Evolutionary conservation across 2,797 vertebrate genomes (phyloP).

Genomic region (Silurus aristotelis): DNA sequence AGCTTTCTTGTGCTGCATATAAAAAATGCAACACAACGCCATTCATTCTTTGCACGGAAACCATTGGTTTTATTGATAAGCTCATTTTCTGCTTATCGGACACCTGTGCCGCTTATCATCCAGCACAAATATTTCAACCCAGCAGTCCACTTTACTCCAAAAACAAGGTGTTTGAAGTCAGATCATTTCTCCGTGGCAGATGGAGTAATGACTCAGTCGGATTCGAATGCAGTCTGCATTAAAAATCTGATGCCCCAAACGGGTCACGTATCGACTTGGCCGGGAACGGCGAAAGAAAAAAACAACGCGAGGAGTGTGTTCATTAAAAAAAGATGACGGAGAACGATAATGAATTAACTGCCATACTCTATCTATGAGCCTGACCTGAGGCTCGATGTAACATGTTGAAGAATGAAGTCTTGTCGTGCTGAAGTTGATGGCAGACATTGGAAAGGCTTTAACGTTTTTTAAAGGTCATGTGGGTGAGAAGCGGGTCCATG

Average conservation of each 20-base stretch:
- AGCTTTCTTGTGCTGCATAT: not conserved
- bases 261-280: slow-evolving; percentile 12
- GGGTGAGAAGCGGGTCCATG: slow-evolving; percentile 6
- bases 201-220: slow-evolving; percentile 38
- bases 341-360: slow-evolving; percentile 1
- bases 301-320: not conserved
- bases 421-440: not conserved
- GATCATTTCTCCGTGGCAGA: slow-evolving; percentile 12
- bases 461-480: slow-evolving; percentile 34
- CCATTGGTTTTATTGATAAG: not conserved
- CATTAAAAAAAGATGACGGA: not conserved
- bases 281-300: slow-evolving; percentile 14
- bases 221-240: not conserved
- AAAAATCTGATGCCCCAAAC: not conserved
- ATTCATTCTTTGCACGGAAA: not conserved
- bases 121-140: slow-evolving; percentile 11
- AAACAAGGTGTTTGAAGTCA: slow-evolving; percentile 34
- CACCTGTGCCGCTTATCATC: not conserved
- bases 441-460: not conserved
- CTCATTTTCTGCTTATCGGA: slow-evolving; percentile 11
- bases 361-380: not conserved
- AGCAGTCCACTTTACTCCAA: slow-evolving; percentile 14
- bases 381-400: not conserved
- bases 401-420: not conserved
- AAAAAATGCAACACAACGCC: not conserved